A percentile compares a stretch with the other conserved stretches of the same genome.
phyloP scores from a whole-genome alignment of 2,888 invertebrate genomes.

The Drosophila tanythrix region DNA sequence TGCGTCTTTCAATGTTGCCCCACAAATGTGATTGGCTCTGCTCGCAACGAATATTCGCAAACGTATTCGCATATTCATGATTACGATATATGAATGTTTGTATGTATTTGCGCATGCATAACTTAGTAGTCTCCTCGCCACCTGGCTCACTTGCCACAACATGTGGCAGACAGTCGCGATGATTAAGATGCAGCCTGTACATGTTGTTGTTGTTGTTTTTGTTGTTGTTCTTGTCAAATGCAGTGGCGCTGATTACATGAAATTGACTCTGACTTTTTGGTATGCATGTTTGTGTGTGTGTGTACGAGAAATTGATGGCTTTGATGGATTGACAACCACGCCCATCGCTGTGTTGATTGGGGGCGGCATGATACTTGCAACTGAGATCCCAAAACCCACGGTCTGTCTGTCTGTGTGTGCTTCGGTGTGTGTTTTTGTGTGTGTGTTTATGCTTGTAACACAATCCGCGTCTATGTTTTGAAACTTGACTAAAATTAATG shows the following conservation, averaged over 20 bases:
- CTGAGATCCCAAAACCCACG: constrained; percentile 3
- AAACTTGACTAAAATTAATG: constrained; percentile 69
- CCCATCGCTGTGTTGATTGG: background rate
- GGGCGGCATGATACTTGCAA: constrained; percentile 3
- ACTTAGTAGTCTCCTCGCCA: constrained; percentile 44
- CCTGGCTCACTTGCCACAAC: background rate
- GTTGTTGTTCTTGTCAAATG: constrained; percentile 30
- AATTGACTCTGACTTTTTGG: constrained; percentile 60
- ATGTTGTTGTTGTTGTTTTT: constrained; percentile 9
- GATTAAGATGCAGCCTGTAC: constrained; percentile 57
- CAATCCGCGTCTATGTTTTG: constrained; percentile 57
- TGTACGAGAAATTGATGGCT: constrained; percentile 64
- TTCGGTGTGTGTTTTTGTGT: constrained; percentile 15
- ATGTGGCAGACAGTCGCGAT: constrained; percentile 19
- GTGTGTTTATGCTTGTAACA: constrained; percentile 38
- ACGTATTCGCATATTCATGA: constrained; percentile 70
- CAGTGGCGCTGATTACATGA: constrained; percentile 59
- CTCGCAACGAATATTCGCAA: constrained; percentile 22
- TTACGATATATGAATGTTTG: constrained; percentile 28
- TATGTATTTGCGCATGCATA: constrained; percentile 70
- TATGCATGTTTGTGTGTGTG: background rate
- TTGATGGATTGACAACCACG: constrained; percentile 35
- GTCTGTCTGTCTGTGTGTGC: background rate
- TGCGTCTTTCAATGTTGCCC: constrained; percentile 21
- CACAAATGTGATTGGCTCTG: constrained; percentile 42